Percentiles rank a stretch among this genome's conserved stretches.
phyloP scores from a whole-genome alignment of 2,888 invertebrate genomes.

The Dione vanillae region DNA sequence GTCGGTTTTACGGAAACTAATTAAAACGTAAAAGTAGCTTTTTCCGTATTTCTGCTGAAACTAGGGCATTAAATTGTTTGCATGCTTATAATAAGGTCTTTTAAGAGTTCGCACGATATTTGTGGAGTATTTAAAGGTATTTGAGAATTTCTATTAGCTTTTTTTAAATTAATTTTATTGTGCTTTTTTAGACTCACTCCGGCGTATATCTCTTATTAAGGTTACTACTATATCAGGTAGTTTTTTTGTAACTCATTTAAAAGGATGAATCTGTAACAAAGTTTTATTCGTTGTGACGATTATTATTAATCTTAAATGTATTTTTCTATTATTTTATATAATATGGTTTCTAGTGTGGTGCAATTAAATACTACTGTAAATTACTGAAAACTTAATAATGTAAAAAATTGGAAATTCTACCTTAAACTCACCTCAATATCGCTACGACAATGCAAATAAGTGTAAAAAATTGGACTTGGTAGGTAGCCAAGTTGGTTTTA shows the following conservation, averaged over 20 bases:
- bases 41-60: conserved; percentile 38
- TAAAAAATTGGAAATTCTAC: not conserved
- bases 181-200: not conserved
- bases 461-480: conserved; percentile 30
- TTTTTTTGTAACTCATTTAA: no score
- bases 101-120: conserved; percentile 10
- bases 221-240: no score
- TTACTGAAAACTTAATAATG: not conserved
- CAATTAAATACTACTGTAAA: not conserved
- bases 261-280: not conserved
- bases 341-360: not conserved
- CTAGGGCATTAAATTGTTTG: conserved; percentile 43
- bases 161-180: no score
- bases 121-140: not conserved
- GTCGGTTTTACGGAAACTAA: conserved; percentile 43
- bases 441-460: not conserved
- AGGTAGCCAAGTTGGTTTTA: conserved; percentile 19
- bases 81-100: conserved; percentile 39
- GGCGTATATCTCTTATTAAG: no score
- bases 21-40: conserved; percentile 43
- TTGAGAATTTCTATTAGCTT: conserved; percentile 2
- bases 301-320: not conserved
- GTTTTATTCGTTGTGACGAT: not conserved
- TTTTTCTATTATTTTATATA: not conserved
- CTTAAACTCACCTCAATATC: not conserved